These are phyloP conservation scores for Ciconia maguari DNA, from an alignment of 2,113 vertebrate genomes.

Conservation along the genomic window DNA sequence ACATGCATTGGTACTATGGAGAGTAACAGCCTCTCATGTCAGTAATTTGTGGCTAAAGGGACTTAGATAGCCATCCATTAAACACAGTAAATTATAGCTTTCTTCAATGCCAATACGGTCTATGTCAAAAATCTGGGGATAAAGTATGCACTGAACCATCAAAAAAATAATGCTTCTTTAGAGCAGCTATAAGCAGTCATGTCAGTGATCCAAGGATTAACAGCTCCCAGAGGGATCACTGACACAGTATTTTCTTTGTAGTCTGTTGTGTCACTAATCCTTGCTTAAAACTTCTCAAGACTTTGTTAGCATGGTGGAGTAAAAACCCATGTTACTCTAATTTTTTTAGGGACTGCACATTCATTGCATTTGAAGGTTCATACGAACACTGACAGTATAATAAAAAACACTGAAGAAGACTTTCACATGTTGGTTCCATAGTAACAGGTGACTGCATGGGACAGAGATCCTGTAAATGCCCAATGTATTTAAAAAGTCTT, in stretches of 20 bases:
- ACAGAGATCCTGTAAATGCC: not conserved
- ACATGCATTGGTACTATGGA: not conserved
- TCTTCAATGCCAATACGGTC: not conserved
- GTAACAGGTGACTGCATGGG: not conserved
- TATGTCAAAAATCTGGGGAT: not conserved
- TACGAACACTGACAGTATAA: not conserved
- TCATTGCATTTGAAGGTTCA: not conserved
- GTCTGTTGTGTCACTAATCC: not conserved
- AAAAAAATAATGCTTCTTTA: not conserved
- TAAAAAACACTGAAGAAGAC: not conserved
- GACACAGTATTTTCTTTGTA: not conserved
- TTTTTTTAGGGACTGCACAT: not conserved
- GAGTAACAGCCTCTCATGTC: not conserved
- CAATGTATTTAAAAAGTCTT: not conserved
- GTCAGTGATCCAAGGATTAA: not conserved
- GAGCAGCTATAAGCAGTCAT: not conserved
- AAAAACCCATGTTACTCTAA: not conserved
- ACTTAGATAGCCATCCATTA: not conserved
- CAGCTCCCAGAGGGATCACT: not conserved
- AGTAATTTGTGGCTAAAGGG: not conserved
- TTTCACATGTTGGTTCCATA: not conserved
- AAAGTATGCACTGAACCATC: not conserved
- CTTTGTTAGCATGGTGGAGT: not conserved
- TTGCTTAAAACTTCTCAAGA: conserved; percentile 29
- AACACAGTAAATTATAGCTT: not conserved